Conservation (phyloP, 2,797 vertebrate species). For the Saxicola maurus region DNA sequence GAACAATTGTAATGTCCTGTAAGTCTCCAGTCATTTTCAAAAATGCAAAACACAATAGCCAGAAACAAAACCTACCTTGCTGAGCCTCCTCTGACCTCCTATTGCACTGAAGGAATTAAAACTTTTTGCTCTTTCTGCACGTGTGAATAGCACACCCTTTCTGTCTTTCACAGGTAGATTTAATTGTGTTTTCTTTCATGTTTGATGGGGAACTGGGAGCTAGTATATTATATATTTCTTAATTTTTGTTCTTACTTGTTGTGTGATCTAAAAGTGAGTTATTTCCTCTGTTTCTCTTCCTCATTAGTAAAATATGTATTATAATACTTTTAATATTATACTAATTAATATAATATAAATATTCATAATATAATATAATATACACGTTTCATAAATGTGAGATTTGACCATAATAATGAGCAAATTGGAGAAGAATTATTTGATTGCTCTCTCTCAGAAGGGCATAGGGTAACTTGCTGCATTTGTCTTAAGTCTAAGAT, state of each 20-base stretch:
- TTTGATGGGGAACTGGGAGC: neutral
- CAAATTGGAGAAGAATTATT: neutral
- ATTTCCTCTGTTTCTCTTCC: neutral
- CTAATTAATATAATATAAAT: neutral
- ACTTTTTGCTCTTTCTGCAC: neutral
- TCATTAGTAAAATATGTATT: neutral
- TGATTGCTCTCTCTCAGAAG: neutral
- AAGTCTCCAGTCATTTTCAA: neutral
- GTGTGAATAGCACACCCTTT: neutral
- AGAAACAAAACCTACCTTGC: neutral
- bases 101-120: neutral
- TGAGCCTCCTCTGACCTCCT: neutral
- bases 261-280: neutral
- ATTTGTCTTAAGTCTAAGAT: neutral
- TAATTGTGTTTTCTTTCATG: neutral
- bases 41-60: neutral
- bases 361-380: too few species aligned
- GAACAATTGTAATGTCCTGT: neutral
- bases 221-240: neutral
- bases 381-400: neutral
- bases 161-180: neutral
- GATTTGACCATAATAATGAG: neutral
- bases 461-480: neutral
- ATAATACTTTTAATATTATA: too few species aligned
- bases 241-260: neutral